Evolutionary conservation across 2,888 invertebrate genomes (phyloP).

Genomic region (Silvanus unidentatus): DNA sequence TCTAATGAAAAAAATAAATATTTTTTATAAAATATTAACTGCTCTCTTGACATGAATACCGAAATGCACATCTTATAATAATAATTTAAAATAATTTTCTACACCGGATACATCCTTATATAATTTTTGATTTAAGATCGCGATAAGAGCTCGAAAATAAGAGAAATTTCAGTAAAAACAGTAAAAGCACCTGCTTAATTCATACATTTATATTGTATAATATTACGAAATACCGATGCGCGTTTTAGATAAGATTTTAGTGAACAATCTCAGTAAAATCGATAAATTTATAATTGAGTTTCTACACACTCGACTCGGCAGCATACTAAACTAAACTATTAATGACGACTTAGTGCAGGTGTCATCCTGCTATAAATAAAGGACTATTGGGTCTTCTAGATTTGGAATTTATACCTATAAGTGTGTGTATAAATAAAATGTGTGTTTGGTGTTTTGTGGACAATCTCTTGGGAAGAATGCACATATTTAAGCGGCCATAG

Average conservation of each 20-base stretch:
- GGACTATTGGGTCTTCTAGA: slow-evolving; percentile 1
- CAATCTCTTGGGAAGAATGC: slow-evolving; percentile 25
- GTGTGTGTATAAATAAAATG: slow-evolving; percentile 16
- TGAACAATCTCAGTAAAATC: slow-evolving; percentile 14
- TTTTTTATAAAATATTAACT: too few species aligned
- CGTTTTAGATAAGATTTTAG: slow-evolving; percentile 15
- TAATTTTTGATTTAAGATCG: slow-evolving; percentile 14
- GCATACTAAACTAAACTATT: slow-evolving; percentile 10
- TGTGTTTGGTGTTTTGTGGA: slow-evolving; percentile 23
- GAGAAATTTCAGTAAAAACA: slow-evolving; percentile 14
- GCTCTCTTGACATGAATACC: too few species aligned
- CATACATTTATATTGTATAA: slow-evolving; percentile 7
- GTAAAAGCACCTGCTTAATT: slow-evolving; percentile 16
- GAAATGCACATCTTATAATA: slow-evolving; percentile 6
- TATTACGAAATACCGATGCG: slow-evolving; percentile 9
- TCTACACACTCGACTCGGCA: slow-evolving; percentile 4
- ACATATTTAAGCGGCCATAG: slow-evolving; percentile 36
- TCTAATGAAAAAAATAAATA: too few species aligned
- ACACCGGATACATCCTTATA: slow-evolving; percentile 20
- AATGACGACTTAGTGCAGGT: slow-evolving; percentile 19
- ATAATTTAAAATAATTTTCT: slow-evolving; percentile 12
- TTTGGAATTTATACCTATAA: neutral
- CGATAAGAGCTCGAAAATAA: slow-evolving; percentile 11
- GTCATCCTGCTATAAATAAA: slow-evolving; percentile 19
- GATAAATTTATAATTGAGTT: slow-evolving; percentile 12